A percentile compares a stretch with the other conserved stretches of the same genome.
These are phyloP conservation scores for Apteryx mantelli DNA, from an alignment of 2,113 vertebrate species.

Conservation along the genomic window DNA sequence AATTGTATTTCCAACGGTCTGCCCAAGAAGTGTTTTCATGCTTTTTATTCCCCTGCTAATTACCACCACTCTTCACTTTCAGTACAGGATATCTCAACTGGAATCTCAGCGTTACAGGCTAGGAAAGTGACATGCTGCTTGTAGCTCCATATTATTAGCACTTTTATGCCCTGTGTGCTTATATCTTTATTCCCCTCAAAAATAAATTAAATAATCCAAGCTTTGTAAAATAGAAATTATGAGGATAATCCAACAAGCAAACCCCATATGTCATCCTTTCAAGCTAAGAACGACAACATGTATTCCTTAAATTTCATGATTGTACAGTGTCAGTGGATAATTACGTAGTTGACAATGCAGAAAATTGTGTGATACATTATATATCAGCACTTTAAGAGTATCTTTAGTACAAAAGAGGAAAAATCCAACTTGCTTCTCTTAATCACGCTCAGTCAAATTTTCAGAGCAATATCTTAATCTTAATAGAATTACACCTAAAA, in stretches of 20 bases:
- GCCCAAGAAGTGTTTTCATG: neutral
- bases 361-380: neutral
- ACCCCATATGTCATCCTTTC: neutral
- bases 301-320: neutral
- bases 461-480: neutral
- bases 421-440: neutral
- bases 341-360: neutral
- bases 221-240: neutral
- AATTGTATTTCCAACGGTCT: neutral
- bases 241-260: neutral
- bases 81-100: neutral
- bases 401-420: neutral
- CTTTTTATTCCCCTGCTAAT: neutral
- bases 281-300: neutral
- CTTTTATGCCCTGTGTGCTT: neutral
- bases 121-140: neutral
- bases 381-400: neutral
- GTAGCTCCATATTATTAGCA: neutral
- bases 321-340: neutral
- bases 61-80: neutral
- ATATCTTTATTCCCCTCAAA: neutral
- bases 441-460: neutral
- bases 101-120: neutral
- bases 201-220: neutral
- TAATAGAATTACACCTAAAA: neutral